Conservation (phyloP, 2,113 vertebrate species). For the Callaeas wilsoni region DNA sequence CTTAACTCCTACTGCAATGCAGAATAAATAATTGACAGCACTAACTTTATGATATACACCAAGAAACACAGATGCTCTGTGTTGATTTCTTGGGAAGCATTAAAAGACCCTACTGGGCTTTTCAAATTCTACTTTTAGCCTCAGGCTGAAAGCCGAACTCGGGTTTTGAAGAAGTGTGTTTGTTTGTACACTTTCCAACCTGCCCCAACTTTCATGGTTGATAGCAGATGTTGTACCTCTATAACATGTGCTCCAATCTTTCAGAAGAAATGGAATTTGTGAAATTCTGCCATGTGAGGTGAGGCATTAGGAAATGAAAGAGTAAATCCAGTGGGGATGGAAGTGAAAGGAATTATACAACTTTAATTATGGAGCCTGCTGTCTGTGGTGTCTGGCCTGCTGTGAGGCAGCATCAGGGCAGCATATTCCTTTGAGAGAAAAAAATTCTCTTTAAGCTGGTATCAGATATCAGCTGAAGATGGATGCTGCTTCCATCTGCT, state of each 20-base stretch:
- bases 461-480: neutral
- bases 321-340: neutral
- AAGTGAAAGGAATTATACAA: neutral
- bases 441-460: neutral
- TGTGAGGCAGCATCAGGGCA: neutral
- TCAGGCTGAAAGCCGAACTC: neutral
- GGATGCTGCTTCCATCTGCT: constrained; percentile 27
- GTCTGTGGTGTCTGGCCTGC: neutral
- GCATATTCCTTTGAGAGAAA: neutral
- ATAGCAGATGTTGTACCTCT: neutral
- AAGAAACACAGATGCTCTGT: neutral
- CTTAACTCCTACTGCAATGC: neutral
- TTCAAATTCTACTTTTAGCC: neutral
- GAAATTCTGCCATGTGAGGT: neutral
- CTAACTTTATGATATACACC: neutral
- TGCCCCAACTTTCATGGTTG: neutral
- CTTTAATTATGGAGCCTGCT: neutral
- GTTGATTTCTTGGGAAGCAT: neutral
- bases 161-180: neutral
- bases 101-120: neutral
- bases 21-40: neutral
- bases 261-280: neutral
- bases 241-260: neutral
- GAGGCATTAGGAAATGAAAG: neutral
- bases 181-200: neutral